A percentile compares a stretch with the other conserved stretches of the same genome.
Evolutionary conservation across 1,140 invertebrate species (phyloP).

Genomic region (Popillia japonica): DNA sequence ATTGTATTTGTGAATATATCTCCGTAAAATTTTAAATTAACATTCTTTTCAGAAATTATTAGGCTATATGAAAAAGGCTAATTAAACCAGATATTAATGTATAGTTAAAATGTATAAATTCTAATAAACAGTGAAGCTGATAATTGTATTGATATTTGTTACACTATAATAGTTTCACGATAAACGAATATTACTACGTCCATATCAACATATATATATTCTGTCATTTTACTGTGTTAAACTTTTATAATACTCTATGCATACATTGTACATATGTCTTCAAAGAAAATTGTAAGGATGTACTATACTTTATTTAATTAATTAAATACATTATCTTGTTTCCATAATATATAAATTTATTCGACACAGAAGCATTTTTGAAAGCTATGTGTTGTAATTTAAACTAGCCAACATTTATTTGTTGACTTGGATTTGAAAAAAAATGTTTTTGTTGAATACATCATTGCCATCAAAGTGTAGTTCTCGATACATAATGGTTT

Average conservation of each 20-base stretch:
- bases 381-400: not conserved
- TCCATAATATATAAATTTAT: not conserved
- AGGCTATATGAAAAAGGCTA: too few relatives aligned
- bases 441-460: slow-evolving; percentile 5
- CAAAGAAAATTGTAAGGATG: not conserved
- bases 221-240: not conserved
- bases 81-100: too few relatives aligned
- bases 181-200: too few relatives aligned
- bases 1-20: too few relatives aligned
- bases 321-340: not conserved
- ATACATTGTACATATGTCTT: not conserved
- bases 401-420: not conserved
- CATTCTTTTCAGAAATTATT: too few relatives aligned
- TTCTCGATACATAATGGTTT: not conserved
- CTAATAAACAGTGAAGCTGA: too few relatives aligned
- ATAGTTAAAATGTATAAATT: too few relatives aligned
- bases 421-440: not conserved
- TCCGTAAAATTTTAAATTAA: too few relatives aligned
- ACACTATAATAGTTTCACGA: too few relatives aligned
- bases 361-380: not conserved
- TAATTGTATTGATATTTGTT: too few relatives aligned
- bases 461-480: not conserved
- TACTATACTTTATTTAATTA: not conserved
- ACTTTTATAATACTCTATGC: not conserved
- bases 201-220: too few relatives aligned